Percentiles rank a stretch among this genome's conserved stretches.
Conservation (phyloP, 2,797 vertebrate species). For the Bradypodion ventrale region DNA sequence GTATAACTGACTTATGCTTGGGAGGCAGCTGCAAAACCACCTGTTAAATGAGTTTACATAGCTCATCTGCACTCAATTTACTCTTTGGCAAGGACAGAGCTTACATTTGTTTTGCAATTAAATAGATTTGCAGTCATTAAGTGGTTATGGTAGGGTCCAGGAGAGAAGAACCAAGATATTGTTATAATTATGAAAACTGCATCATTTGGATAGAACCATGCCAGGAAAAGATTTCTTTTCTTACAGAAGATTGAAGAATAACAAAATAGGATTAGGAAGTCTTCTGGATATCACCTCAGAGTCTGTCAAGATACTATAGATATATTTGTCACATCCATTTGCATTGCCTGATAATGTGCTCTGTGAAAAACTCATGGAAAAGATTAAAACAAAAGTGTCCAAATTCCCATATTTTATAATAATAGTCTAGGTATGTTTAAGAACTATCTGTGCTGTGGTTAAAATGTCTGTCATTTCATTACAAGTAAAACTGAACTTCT, state of each 20-base stretch:
- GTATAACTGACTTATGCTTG: constrained; percentile 32
- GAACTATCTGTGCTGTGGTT: no score
- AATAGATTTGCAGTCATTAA: constrained; percentile 43
- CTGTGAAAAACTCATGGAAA: not conserved
- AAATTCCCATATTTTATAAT: not conserved
- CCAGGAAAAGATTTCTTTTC: not conserved
- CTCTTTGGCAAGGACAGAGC: constrained; percentile 29
- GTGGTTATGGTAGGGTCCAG: constrained; percentile 21
- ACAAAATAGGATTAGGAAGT: not conserved
- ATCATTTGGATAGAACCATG: constrained; percentile 11
- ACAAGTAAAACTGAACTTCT: no score
- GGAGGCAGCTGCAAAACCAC: constrained; percentile 41
- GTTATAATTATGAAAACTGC: not conserved
- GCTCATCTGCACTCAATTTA: constrained; percentile 40
- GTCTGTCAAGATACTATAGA: not conserved
- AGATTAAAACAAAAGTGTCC: not conserved
- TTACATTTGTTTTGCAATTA: constrained; percentile 44
- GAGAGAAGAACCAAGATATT: not conserved
- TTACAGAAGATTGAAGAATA: not conserved
- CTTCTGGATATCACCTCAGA: constrained; percentile 2
- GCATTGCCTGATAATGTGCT: not conserved
- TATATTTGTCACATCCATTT: not conserved
- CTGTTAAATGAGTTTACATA: constrained; percentile 34
- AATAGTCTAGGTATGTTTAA: not conserved
- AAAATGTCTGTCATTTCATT: no score